Evolutionary conservation across 2,888 invertebrate species (phyloP), one percentile per base, ranked within the genome.

Genomic region (Rotaria macrura): DNA sequence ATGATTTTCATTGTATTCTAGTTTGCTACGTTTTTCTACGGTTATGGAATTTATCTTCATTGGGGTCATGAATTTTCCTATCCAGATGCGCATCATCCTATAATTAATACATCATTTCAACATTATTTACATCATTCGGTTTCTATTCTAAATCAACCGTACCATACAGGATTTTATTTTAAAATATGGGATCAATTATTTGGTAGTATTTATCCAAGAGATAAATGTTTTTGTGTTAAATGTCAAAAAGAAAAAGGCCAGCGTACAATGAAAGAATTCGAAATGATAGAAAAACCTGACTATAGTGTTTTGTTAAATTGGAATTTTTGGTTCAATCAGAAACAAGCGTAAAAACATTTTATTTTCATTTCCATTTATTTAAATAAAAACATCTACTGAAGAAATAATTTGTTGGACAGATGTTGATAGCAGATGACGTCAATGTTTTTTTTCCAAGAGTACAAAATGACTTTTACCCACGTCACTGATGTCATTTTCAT

Each of bases 141-240:
- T 38, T 79, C 79, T 43, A 79, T 34, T 14, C 43, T 43, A 43
- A 79, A 79, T 79, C 25, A 34, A 20, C 79, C 79, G 7, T 79
- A 79, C 43, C 79, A 79, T 43, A 79, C 79, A 9, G 79, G 79
- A 43, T 79, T 79, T 38, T 79, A 38, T 79, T 79, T 79, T 79
- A 79, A 79, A 79, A 43, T 79, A 38, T 79, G 79, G 79, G 79
- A 79, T 79, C 79, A 79, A 79, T 43, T 79, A 79, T 79, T 79
- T 79, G 40, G 25, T 43, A 79, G 79, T 79, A 43, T 79, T 79
- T 79, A 79, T 52, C 52, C 52, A 52, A 52, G 52, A 52, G 52
- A 52, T 23, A 52, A 79, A 25, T 79, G 79, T 43, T 79, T 43
- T 43, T 79, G 79, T n/a, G 20, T 79, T 43, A 79, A 79, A 79